Evolutionary conservation across 2,797 vertebrate species (phyloP).

Genomic region (Chromis chromis): DNA sequence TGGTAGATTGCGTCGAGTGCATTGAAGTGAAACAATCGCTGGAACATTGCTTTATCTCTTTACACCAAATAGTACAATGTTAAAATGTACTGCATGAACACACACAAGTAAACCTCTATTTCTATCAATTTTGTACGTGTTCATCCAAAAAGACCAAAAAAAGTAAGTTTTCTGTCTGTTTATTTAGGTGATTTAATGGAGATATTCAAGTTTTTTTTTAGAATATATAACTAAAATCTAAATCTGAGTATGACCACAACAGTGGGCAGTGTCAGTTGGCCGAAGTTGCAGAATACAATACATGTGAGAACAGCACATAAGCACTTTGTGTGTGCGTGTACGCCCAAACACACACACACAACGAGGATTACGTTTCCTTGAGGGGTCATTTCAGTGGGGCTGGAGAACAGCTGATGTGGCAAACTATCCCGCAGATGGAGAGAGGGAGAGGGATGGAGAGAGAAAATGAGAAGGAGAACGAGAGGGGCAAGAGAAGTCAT

Average conservation of each 20-base stretch:
- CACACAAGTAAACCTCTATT: no score
- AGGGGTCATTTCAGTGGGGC: constrained; percentile 81
- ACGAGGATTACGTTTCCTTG: constrained; percentile 79
- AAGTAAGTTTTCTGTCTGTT: not conserved
- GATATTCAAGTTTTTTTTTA: not conserved
- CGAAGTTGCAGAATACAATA: constrained; percentile 69
- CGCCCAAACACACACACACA: constrained; percentile 11
- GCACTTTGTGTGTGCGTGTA: constrained; percentile 50
- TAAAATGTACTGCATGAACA: no score
- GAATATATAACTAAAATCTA: constrained; percentile 3
- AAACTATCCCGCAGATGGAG: constrained; percentile 73
- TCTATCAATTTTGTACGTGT: no score
- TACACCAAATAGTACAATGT: no score
- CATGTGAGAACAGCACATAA: constrained; percentile 51
- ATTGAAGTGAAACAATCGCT: no score
- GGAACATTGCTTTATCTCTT: no score
- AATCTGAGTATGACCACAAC: constrained; percentile 41
- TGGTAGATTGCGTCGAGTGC: no score
- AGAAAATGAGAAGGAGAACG: constrained; percentile 53
- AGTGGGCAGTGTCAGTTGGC: constrained; percentile 32
- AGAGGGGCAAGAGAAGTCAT: constrained; percentile 61
- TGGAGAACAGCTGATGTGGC: constrained; percentile 84
- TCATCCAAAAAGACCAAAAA: no score
- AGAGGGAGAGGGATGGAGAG: constrained; percentile 47
- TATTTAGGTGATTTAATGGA: not conserved